Percentiles rank a stretch among this genome's conserved stretches.
These are phyloP conservation scores for Steromphala cineraria DNA, from an alignment of 2,888 invertebrate species.

Conservation along the genomic window DNA sequence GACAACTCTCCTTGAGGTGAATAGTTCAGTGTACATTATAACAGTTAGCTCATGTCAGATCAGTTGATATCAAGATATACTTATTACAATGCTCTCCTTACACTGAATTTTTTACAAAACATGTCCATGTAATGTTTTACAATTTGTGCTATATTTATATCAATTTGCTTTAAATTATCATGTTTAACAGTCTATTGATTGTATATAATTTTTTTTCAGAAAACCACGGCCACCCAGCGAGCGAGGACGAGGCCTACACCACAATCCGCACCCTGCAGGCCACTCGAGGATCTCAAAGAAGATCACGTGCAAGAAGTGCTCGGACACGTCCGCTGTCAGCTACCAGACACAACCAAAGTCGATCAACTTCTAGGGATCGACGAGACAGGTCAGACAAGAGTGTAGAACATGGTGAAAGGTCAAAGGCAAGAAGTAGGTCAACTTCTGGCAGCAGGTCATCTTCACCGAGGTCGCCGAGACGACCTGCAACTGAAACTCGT, in stretches of 20 bases:
- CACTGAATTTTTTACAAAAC: no score
- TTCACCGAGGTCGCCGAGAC: background rate
- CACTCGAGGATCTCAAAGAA: background rate
- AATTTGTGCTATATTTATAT: no score
- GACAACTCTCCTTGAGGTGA: no score
- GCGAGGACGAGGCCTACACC: constrained; percentile 20
- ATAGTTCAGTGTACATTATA: no score
- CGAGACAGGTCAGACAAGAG: background rate
- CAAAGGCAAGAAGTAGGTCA: constrained; percentile 4
- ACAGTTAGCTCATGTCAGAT: no score
- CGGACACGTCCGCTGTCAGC: constrained; percentile 34
- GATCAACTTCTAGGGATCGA: background rate
- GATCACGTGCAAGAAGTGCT: background rate
- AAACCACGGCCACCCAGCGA: background rate
- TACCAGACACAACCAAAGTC: constrained; percentile 1
- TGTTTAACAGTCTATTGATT: no score
- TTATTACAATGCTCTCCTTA: no score
- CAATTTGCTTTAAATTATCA: no score
- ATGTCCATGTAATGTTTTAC: no score
- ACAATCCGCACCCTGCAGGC: constrained; percentile 21
- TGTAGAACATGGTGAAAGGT: background rate
- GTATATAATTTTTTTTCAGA: background rate
- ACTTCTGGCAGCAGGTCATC: background rate
- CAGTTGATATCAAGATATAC: no score
- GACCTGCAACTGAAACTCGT: constrained; percentile 20